Evolutionary conservation across 2,797 vertebrate species (phyloP).

Genomic region (Chloroceryle amazona): DNA sequence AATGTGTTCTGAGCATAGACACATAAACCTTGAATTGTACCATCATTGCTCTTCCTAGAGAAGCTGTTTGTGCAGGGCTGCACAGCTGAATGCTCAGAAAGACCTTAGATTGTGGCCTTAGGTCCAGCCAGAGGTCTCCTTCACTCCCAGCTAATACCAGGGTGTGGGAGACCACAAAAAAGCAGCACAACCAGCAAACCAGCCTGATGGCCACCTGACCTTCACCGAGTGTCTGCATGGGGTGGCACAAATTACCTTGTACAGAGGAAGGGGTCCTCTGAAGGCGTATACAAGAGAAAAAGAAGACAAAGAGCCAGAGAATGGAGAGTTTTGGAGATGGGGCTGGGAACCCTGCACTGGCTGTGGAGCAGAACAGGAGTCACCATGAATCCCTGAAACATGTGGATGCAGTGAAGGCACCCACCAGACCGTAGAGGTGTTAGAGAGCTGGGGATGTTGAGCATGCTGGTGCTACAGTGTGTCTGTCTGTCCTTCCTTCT

Average conservation of each 20-base stretch:
- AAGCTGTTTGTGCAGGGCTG: neutral
- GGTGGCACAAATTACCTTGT: neutral
- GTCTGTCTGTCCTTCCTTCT: neutral
- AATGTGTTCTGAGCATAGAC: neutral
- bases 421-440: neutral
- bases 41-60: neutral
- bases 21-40: neutral
- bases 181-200: neutral
- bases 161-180: neutral
- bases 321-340: neutral
- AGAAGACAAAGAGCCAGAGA: neutral
- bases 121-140: neutral
- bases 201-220: neutral
- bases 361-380: neutral
- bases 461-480: neutral
- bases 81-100: neutral
- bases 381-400: neutral
- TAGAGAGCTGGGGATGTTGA: neutral
- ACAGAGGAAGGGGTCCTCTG: neutral
- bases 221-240: neutral
- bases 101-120: neutral
- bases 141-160: neutral
- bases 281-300: neutral
- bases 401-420: neutral
- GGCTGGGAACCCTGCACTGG: neutral